phyloP scores from a whole-genome alignment of 2,113 vertebrate genomes.

The Mobula birostris region DNA sequence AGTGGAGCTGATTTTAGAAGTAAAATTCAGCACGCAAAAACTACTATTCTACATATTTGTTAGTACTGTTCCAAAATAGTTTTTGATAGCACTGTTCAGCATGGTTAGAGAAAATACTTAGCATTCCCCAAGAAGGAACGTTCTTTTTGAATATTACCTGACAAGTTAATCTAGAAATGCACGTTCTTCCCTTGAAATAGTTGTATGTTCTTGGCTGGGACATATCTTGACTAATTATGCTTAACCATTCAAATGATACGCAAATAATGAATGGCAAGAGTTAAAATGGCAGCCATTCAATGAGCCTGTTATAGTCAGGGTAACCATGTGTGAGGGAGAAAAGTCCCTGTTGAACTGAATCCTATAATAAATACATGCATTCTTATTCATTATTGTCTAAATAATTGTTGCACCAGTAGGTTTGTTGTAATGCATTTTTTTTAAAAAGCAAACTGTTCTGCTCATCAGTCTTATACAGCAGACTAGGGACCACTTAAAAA shows the following conservation, averaged over 20 bases:
- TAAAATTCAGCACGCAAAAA: no score
- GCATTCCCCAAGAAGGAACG: neutral
- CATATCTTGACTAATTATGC: neutral
- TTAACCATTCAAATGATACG: neutral
- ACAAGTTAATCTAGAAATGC: neutral
- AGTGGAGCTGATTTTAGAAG: no score
- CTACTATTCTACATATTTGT: no score
- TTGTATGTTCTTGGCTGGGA: neutral
- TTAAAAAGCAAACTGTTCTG: neutral
- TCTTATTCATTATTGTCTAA: conserved; percentile 32
- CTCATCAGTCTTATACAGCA: conserved; percentile 35
- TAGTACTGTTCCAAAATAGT: no score
- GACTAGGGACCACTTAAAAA: conserved; percentile 34
- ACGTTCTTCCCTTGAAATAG: neutral
- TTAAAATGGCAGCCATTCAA: conserved; percentile 23
- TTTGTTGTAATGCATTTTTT: conserved; percentile 30
- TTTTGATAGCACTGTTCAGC: neutral
- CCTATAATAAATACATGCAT: conserved; percentile 23
- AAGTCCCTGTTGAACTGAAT: neutral
- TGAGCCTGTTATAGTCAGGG: neutral
- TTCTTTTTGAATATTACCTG: neutral
- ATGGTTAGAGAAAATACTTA: neutral
- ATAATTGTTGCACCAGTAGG: conserved; percentile 33
- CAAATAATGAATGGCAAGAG: neutral
- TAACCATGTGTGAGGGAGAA: conserved; percentile 14